Evolutionary conservation across 1,140 invertebrate genomes (phyloP), one percentile per base, ranked within the genome.

Genomic region (Drosophila littoralis): DNA sequence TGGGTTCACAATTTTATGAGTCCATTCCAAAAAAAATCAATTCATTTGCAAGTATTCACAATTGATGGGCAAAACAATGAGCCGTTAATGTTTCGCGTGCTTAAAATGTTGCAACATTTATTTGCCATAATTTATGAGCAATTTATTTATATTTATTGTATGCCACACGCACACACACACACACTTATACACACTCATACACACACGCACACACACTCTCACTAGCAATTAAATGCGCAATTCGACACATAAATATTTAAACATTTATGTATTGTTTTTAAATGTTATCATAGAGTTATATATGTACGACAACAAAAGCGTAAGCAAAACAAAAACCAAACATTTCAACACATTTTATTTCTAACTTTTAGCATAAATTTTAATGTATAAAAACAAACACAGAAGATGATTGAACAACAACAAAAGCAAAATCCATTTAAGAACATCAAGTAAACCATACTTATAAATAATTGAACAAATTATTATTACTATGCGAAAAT

Each of bases 401-500:
- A 80, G 28, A 74, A 58, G 13, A 75, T 40, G 6, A 54, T 38
- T 52, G 52, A 59, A 40, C 13, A 67, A 38, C 13, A 52, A 52
- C 32, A 64, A 13, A 45, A 38, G 38, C 32, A 51, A 40, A 42
- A 46, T 51, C 66, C 38, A 73, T 57, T 75, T 64, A 70, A 70
- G 71, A 35, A 50, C 57, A 75, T 67, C 70, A 60, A 63, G 45
- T 22, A 68, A 82, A 79, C 54, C 67, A 69, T 66, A 72, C 69
- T 69, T 81, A 81, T 78, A 81, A 84, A 84, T 84, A 69, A 85
- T 76, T 74, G 22, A 50, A 58, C 22, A 83, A 78, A 72, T 79
- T 88, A 88, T 89, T 77, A 88, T 80, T 83, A 88, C 76, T 82
- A 88, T 86, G 83, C 83, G 57, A 88, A 79, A 88, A 88, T 88